These are phyloP conservation scores for Peromyscus californicus DNA, from an alignment of 2,113 vertebrate species.

Conservation along the genomic window DNA sequence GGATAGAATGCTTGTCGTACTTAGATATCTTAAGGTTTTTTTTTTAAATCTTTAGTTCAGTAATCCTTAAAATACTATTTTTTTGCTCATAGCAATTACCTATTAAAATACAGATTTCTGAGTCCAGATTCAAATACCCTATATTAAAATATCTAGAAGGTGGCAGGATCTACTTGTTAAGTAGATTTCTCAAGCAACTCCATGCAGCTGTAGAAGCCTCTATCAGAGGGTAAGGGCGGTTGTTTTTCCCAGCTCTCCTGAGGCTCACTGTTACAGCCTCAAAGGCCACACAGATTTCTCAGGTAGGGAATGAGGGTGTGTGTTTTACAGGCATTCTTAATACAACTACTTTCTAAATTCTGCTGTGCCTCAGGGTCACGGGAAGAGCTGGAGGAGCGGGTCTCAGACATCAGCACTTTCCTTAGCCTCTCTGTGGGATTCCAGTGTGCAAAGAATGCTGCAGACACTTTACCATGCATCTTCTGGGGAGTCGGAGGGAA, in stretches of 20 bases:
- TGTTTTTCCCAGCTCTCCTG: neutral
- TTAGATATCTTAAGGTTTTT: neutral
- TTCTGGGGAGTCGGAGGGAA: neutral
- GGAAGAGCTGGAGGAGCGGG: neutral
- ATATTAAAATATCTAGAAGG: neutral
- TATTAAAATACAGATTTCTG: slow-evolving; percentile 24
- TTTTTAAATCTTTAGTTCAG: neutral
- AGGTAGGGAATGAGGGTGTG: neutral
- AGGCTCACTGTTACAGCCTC: neutral
- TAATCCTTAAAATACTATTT: slow-evolving; percentile 42
- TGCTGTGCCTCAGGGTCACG: neutral
- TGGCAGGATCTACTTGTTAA: slow-evolving; percentile 7
- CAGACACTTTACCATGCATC: neutral
- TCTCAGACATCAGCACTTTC: neutral
- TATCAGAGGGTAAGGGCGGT: neutral
- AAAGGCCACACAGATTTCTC: neutral
- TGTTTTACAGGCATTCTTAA: neutral
- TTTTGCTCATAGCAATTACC: neutral
- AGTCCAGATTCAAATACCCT: neutral
- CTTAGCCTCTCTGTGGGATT: neutral
- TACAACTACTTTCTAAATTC: neutral
- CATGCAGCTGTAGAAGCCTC: neutral
- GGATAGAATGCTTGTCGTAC: neutral
- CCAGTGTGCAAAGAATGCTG: neutral
- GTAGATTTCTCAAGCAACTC: neutral